phyloP scores from a whole-genome alignment of 1,140 invertebrate genomes.

The Caerostris extrusa region DNA sequence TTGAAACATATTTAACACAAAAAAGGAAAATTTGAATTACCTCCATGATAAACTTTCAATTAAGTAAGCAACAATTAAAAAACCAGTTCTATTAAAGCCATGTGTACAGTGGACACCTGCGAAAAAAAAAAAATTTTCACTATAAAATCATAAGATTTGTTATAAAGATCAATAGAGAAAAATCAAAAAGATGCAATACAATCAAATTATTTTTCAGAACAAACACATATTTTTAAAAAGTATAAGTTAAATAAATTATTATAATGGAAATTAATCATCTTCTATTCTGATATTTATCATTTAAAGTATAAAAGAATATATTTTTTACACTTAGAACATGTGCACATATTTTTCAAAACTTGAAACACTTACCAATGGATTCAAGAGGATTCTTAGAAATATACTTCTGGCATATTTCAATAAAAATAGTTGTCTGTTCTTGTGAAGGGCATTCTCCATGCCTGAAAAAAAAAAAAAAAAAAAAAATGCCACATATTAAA shows the following conservation, averaged over 20 bases:
- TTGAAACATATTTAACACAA: too few species aligned
- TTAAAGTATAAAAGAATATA: neutral
- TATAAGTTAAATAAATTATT: too few species aligned
- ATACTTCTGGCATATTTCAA: slow-evolving; percentile 80
- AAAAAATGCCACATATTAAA: neutral
- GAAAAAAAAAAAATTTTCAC: slow-evolving; percentile 78
- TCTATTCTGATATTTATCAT: too few species aligned
- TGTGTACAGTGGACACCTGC: slow-evolving; percentile 97
- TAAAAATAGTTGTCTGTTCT: slow-evolving; percentile 81
- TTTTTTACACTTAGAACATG: neutral
- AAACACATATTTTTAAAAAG: too few species aligned
- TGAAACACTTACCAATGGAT: slow-evolving; percentile 77
- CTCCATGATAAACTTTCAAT: slow-evolving; percentile 87
- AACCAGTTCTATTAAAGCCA: slow-evolving; percentile 98
- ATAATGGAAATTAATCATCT: too few species aligned
- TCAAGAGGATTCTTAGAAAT: slow-evolving; percentile 77
- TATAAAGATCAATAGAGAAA: neutral
- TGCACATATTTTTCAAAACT: neutral
- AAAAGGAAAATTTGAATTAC: slow-evolving; percentile 77
- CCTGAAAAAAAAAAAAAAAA: slow-evolving; percentile 80
- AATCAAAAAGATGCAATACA: neutral
- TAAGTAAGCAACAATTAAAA: slow-evolving; percentile 94
- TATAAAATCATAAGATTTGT: neutral
- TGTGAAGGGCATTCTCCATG: slow-evolving; percentile 80
- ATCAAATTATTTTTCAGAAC: too few species aligned